Percentiles rank a stretch among this genome's conserved stretches.
These are phyloP conservation scores for Bembecia ichneumoniformis DNA, from an alignment of 2,888 invertebrate genomes.

Conservation along the genomic window DNA sequence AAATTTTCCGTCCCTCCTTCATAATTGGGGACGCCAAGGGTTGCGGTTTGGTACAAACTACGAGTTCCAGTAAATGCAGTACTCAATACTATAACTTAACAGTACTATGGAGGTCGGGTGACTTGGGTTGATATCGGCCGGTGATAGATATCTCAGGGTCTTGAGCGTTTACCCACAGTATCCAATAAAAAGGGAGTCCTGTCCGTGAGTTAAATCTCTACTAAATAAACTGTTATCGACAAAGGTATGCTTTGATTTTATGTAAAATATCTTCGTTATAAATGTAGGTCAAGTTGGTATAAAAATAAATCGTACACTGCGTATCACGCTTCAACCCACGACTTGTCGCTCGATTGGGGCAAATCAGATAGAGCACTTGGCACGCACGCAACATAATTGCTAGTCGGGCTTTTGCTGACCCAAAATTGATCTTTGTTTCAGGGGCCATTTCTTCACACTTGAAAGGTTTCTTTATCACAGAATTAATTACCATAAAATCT, in stretches of 20 bases:
- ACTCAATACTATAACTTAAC: too few species aligned
- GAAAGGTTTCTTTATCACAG: conserved; percentile 6
- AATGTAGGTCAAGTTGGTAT: background rate
- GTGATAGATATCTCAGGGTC: too few species aligned
- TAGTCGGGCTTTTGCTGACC: conserved; percentile 12
- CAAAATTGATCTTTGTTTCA: conserved; percentile 26
- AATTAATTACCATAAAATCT: background rate
- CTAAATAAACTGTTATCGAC: too few species aligned
- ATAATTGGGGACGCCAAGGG: conserved; percentile 13
- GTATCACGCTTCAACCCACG: background rate
- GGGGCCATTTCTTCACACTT: conserved; percentile 10
- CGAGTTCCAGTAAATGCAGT: background rate
- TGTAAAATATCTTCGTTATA: too few species aligned
- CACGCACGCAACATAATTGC: conserved; percentile 32
- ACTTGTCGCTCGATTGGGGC: background rate
- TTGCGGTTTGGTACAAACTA: conserved; percentile 15
- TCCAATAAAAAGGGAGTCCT: too few species aligned
- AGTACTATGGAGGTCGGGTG: too few species aligned
- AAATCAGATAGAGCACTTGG: conserved; percentile 5
- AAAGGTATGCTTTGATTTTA: too few species aligned
- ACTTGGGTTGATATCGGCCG: too few species aligned
- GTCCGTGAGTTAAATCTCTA: too few species aligned
- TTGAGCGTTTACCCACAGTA: too few species aligned
- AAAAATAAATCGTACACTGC: background rate
- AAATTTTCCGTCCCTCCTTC: conserved; percentile 26